Evolutionary conservation across 2,888 invertebrate species (phyloP), one percentile per base, ranked within the genome.

Genomic region (Cerceris ruficornis): DNA sequence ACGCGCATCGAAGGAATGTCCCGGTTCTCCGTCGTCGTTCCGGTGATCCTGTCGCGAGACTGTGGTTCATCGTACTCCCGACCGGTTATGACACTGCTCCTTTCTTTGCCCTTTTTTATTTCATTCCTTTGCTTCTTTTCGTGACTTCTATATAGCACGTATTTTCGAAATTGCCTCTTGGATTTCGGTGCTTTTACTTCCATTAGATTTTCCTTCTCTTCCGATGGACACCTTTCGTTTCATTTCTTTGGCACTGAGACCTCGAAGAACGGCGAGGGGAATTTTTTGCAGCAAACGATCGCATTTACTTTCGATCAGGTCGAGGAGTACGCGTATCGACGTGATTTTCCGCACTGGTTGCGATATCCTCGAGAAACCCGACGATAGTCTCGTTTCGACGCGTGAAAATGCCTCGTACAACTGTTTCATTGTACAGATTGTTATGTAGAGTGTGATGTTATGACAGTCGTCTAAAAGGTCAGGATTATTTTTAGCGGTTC

Each of bases 401-500:
- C 46, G 52, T 41, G 41, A 39, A 66, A 46, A 61, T 60, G 39
- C 14, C 73, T 54, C 52, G 28, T 42, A 17, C 49, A 28, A 57
- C 43, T 15, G 65, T n/a, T 66, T 66, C 54, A 59, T 76, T 64
- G 61, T 17, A 42, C 59, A 49, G 62, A 80, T 74, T 57, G 69
- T 49, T 55, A 49, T 43, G 39, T 14, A 67, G 55, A 55, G 58
- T 43, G 39, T 14, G 62, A 54, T 55, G 58, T 71, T 54, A 72
- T 69, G 62, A 66, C 67, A 50, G 49, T 13, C 50, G 73, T 39
- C 69, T 28, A 28, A 75, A 75, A 74, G 64, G 71, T 71, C 69
- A 52, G 67, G 50, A 80, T 80, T 81, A 81, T 81, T 75, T 81
- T 81, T 81, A 80, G 80, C 75, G 62, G 43, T 70, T 73, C 58